These are phyloP conservation scores for Amblyornis subalaris DNA, from an alignment of 2,113 vertebrate genomes.

Conservation along the genomic window DNA sequence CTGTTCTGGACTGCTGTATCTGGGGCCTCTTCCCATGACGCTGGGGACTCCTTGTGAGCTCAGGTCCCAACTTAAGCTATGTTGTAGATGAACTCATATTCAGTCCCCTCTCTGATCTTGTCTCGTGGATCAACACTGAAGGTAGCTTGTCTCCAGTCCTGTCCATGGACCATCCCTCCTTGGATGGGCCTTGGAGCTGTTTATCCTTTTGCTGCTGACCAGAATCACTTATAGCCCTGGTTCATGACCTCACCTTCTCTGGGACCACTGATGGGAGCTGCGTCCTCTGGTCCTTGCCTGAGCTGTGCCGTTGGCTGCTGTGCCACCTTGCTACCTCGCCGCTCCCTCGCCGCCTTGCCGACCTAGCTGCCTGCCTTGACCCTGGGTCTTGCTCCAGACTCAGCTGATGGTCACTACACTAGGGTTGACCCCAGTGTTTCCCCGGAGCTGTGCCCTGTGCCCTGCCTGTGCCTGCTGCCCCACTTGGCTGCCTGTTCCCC, in stretches of 20 bases:
- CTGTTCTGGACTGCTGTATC: not conserved
- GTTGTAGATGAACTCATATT: not conserved
- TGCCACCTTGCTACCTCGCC: fast-evolving
- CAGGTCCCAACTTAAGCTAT: not conserved
- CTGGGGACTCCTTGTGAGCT: not conserved
- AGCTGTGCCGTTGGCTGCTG: not conserved
- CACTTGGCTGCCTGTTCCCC: fast-evolving
- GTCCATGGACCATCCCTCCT: not conserved
- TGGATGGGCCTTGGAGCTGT: not conserved
- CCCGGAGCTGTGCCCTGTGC: not conserved
- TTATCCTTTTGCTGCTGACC: not conserved
- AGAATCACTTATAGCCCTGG: not conserved
- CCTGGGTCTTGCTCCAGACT: not conserved
- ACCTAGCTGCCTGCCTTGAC: not conserved
- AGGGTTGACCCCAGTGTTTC: not conserved
- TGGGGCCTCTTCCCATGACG: not conserved
- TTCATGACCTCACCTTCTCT: not conserved
- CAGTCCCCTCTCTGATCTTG: not conserved
- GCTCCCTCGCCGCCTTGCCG: not conserved
- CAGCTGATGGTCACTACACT: not conserved
- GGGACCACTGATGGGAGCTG: not conserved
- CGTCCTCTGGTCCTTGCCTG: not conserved
- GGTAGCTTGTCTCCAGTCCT: not conserved
- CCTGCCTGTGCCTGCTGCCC: not conserved
- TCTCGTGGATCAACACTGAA: not conserved